phyloP scores from a whole-genome alignment of 2,797 vertebrate genomes.

The Phyllotis vaccarum region DNA sequence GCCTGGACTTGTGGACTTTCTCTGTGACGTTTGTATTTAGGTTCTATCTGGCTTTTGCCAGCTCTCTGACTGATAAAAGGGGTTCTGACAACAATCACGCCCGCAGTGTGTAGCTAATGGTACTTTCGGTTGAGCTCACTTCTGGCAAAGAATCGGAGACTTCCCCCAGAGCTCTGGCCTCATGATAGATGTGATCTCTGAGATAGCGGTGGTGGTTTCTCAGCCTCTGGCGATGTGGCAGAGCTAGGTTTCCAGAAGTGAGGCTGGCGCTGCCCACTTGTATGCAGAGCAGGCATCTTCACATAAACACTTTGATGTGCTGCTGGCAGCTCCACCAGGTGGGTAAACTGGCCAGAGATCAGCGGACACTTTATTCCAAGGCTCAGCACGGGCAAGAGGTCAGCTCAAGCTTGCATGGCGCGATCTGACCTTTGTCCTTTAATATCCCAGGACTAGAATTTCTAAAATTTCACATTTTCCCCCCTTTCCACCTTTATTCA shows the following conservation, averaged over 20 bases:
- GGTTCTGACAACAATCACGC: slow-evolving; percentile 56
- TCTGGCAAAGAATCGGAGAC: slow-evolving; percentile 71
- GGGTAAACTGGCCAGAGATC: not conserved
- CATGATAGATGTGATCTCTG: slow-evolving; percentile 66
- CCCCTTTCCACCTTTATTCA: slow-evolving; percentile 48
- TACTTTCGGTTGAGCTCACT: slow-evolving; percentile 81
- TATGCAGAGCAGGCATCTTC: not conserved
- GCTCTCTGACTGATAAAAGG: slow-evolving; percentile 70
- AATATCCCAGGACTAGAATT: not conserved
- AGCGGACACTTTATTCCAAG: not conserved
- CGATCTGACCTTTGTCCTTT: not conserved
- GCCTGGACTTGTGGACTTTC: not conserved
- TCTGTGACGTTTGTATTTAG: slow-evolving; percentile 13
- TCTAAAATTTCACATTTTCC: not conserved
- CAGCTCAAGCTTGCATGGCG: not conserved
- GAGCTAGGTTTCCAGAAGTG: slow-evolving; percentile 43
- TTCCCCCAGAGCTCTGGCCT: slow-evolving; percentile 71
- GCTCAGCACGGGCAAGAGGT: not conserved
- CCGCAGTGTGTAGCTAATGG: slow-evolving; percentile 73
- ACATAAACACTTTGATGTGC: not conserved
- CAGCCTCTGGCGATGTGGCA: slow-evolving; percentile 48
- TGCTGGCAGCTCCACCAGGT: not conserved
- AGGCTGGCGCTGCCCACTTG: not conserved
- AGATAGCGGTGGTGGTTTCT: slow-evolving; percentile 77
- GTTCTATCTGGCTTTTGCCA: slow-evolving; percentile 64